Evolutionary conservation across 2,113 vertebrate species (phyloP), one percentile per base, ranked within the genome.

Genomic region (Pomatostomus ruficeps): DNA sequence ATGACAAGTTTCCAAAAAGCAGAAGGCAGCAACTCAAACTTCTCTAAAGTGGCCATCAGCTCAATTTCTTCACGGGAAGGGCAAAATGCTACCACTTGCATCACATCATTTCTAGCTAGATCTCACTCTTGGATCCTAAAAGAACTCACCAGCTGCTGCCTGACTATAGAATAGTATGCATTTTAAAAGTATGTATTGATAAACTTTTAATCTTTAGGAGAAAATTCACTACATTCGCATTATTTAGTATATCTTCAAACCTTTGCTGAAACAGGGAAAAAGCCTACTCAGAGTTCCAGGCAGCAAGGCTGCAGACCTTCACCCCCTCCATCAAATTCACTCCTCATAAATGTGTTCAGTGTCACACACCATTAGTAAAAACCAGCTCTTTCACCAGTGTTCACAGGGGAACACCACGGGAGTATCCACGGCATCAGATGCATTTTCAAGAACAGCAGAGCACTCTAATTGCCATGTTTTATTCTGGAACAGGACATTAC

Each of bases 341-440:
- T 35, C 75, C n/a, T 68, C 4, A 4, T 26, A 33, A 71, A 43
- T 0, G 1, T 11, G 15, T 18, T 52, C 20, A 40, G 26, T 5
- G 3, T 38, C 57, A 45, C 33, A 66, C 1, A 17, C 11, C 23
- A n/a, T 18, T 12, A 57, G 21, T 12, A 61, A 82, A 72, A 20
- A 6, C 1, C 45, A 74, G 29, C 36, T n/a, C 18, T 52, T 49
- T 3, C 0, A 54, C 8, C 57, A 36, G 14, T 0, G 20, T 9
- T 76, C 42, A 38, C 43, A 74, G 45, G 48, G 26, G 65, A 83
- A 46, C 28, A 26, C 31, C 24, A 12, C 0, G 3, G 2, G 12
- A 84, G 21, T 7, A 61, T 3, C 35, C 52, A 89, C 8, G 23
- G 35, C 7, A 43, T 12, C 23, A 36, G 20, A 48, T 24, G 20